Conservation (phyloP, 2,113 vertebrate species). For the Antechinus stuartii region DNA sequence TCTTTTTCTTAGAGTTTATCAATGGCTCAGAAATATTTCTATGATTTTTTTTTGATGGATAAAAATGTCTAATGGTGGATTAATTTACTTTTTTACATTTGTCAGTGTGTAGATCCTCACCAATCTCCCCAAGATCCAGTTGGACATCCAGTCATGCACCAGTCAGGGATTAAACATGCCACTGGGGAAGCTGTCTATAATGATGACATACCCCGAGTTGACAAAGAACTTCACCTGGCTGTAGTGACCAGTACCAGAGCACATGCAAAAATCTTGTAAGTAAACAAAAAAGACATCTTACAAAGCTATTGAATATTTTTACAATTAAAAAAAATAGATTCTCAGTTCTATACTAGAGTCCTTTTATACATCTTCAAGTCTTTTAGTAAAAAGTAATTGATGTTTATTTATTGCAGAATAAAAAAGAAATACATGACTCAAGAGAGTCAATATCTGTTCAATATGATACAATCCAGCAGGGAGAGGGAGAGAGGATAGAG, state of each 20-base stretch:
- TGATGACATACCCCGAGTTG: slow-evolving; percentile 88
- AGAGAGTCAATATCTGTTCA: not conserved
- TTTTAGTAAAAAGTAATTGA: not conserved
- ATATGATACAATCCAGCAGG: not conserved
- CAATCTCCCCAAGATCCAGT: slow-evolving; percentile 89
- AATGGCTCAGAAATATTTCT: not conserved
- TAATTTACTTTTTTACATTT: slow-evolving; percentile 41
- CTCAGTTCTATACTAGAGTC: not conserved
- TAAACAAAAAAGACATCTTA: slow-evolving; percentile 27
- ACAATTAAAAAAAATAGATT: not conserved
- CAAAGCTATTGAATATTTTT: not conserved
- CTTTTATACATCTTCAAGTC: not conserved
- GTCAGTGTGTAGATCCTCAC: slow-evolving; percentile 82
- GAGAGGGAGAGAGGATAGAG: not conserved
- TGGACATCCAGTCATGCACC: slow-evolving; percentile 91
- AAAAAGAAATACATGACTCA: not conserved
- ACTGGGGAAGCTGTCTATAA: slow-evolving; percentile 92
- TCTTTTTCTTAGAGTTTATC: not conserved
- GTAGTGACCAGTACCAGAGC: slow-evolving; percentile 91
- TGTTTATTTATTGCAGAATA: not conserved
- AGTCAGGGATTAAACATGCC: slow-evolving; percentile 89
- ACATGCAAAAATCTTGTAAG: slow-evolving; percentile 90
- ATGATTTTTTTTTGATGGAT: slow-evolving; percentile 1
- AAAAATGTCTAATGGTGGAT: not conserved
- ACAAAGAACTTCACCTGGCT: slow-evolving; percentile 90